phyloP scores from a whole-genome alignment of 2,888 invertebrate genomes.

The Nomada goodeniana region DNA sequence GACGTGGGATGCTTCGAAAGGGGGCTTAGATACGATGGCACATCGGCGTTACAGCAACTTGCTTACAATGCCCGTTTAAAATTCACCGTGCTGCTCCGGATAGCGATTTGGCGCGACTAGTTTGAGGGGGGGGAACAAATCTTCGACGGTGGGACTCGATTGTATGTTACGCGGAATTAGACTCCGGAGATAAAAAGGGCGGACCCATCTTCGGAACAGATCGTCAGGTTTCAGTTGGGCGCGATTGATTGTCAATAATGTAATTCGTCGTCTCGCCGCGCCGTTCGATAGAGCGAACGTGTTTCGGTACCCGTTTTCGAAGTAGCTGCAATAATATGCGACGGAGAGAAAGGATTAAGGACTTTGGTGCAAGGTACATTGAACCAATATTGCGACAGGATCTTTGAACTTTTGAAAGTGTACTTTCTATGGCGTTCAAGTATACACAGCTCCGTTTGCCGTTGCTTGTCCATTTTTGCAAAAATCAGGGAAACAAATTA shows the following conservation, averaged over 20 bases:
- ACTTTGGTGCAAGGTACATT: slow-evolving; percentile 12
- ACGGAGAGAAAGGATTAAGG: slow-evolving; percentile 30
- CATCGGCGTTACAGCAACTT: not conserved
- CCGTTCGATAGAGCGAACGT: too few relatives aligned
- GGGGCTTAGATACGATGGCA: slow-evolving; percentile 22
- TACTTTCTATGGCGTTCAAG: slow-evolving; percentile 23
- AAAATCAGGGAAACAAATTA: slow-evolving; percentile 63
- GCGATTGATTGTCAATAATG: too few relatives aligned
- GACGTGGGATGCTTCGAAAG: slow-evolving; percentile 61
- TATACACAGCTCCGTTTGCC: slow-evolving; percentile 30
- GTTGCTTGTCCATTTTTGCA: slow-evolving; percentile 59
- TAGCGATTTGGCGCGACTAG: too few relatives aligned
- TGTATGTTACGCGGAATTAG: too few relatives aligned
- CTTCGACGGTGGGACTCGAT: too few relatives aligned
- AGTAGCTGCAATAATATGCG: not conserved
- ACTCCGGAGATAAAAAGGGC: too few relatives aligned
- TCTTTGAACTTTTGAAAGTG: slow-evolving; percentile 16
- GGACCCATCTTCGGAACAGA: too few relatives aligned
- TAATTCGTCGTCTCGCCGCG: too few relatives aligned
- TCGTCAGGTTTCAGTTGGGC: too few relatives aligned
- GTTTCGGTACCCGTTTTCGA: not conserved
- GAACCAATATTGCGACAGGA: slow-evolving; percentile 19
- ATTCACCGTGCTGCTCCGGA: slow-evolving; percentile 26
- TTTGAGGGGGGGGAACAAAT: too few relatives aligned
- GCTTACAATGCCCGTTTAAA: slow-evolving; percentile 7